These are phyloP conservation scores for Arizona elegans DNA, from an alignment of 2,113 vertebrate genomes.

Conservation along the genomic window DNA sequence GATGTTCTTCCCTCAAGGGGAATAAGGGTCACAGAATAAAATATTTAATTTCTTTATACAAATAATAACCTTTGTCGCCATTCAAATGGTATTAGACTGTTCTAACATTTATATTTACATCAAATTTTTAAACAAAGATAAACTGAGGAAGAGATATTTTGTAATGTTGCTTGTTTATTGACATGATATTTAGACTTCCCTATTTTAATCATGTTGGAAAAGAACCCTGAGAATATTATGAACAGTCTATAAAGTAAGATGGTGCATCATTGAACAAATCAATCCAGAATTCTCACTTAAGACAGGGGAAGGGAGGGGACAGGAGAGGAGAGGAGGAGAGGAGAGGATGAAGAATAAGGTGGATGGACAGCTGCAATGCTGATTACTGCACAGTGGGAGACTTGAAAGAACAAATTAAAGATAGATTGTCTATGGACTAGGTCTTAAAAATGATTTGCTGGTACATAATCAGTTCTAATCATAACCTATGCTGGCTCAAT, in stretches of 20 bases:
- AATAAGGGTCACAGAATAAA: slow-evolving; percentile 51
- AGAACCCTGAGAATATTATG: neutral
- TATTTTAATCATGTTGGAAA: neutral
- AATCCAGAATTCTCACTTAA: neutral
- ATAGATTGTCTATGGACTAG: neutral
- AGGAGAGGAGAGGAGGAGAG: too few species aligned
- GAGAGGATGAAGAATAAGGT: neutral
- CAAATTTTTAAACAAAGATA: neutral
- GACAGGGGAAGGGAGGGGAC: neutral
- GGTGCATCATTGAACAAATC: neutral
- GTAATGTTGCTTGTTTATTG: neutral
- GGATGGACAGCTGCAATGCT: neutral
- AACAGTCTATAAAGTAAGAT: neutral
- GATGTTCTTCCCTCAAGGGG: slow-evolving; percentile 12
- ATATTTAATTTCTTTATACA: slow-evolving; percentile 32
- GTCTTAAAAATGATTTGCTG: neutral
- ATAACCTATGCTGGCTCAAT: neutral
- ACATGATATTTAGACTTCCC: neutral
- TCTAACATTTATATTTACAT: neutral
- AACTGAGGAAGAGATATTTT: neutral
- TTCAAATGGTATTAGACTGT: neutral
- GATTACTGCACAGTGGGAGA: neutral
- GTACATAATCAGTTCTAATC: neutral
- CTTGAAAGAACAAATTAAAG: neutral
- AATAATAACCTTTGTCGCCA: neutral